Base-by-base conservation (phyloP, 2,888 invertebrate genomes). In the Galerucella calmariensis region DNA sequence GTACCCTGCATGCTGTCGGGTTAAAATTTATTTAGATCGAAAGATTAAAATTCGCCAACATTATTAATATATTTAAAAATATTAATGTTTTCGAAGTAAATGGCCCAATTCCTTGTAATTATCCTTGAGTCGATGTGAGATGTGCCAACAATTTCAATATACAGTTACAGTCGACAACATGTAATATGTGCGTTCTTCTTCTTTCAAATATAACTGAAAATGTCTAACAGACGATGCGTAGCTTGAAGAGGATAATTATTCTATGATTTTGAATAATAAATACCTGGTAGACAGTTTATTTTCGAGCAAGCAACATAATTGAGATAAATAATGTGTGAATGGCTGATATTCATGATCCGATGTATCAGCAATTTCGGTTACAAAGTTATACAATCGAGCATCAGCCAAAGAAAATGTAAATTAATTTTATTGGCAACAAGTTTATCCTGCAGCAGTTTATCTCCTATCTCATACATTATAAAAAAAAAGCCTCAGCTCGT, bases 331-430 rank as follows among this genome's bases (percentile, higher is more conserved):
- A 8, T 53, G 16, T 53, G 48, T 14, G 48, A 53, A 53, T n/a
- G 53, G 53, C 5, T 53, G 53, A 53, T n/a, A 53, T 20, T 56
- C 20, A 20, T 63, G 11, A 20, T 27, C 27, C 6, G 67, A 67
- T 53, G 27, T 51, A 67, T 67, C 66, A 66, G 66, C 66, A 65
- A 74, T 59, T 73, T 65, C 53, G 41, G 66, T 58, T 53, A 75
- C 75, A 75, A 72, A 66, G 75, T 75, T 70, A 41, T 41, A 58
- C 41, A 71, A 75, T 72, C 59, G 46, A 67, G 66, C 58, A 61
- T 74, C 56, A 27, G 12, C 9, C 35, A 59, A 67, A 62, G 69
- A 71, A 69, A 67, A 71, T 74, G 71, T 74, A 61, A 71, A 71
- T 59, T 74, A 46, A 62, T 62, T 41, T 14, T 62, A 62, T 41